Evolutionary conservation across 2,888 invertebrate species (phyloP), one percentile per base, ranked within the genome.

Genomic region (Tinea semifulvella): DNA sequence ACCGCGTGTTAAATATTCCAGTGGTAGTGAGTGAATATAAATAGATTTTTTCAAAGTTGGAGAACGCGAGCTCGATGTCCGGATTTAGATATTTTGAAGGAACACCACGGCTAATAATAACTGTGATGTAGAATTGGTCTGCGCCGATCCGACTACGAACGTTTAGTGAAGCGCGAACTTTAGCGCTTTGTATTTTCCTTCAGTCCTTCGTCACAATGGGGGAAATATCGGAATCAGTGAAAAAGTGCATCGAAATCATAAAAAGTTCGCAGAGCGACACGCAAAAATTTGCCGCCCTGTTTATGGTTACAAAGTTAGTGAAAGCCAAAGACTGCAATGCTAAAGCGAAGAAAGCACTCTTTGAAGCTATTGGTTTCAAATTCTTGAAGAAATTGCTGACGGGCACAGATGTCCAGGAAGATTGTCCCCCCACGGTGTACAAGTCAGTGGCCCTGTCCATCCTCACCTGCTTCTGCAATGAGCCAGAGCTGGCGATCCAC

Each of bases 391-490:
- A 92, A 55, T 72, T 96, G 43, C 72, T 96, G 19, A 86, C 88
- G 35, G 88, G 89, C 52, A 84, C 87, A 53, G 86, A 88, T 60
- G 86, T 91, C 16, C 91, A 94, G 40, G 90, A 90, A 53, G 95
- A 94, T 60, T 96, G 96, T 60, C 93, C 94, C 2, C 90, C 93
- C 0, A 85, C 91, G 47, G 90, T 96, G 26, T 96, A 94, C 80
- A 95, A 94, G 74, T 94, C 94, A 7, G 90, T 96, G 36, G 95
- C 95, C 0, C 73, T 96, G 28, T 93, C 92, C 5, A 88, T 96
- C 46, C 82, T 96, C 26, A 92, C 94, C 1, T 89, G 91, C 46
- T 94, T 96, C 72, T 94, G 93, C 60, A 86, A 87, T 55, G 91
- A 92, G 63, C 85, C 90, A 52, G 89, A 90, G 59, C 67, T 95